Conservation (phyloP, 2,888 invertebrate species). For the Amphipyra tragopoginis region DNA sequence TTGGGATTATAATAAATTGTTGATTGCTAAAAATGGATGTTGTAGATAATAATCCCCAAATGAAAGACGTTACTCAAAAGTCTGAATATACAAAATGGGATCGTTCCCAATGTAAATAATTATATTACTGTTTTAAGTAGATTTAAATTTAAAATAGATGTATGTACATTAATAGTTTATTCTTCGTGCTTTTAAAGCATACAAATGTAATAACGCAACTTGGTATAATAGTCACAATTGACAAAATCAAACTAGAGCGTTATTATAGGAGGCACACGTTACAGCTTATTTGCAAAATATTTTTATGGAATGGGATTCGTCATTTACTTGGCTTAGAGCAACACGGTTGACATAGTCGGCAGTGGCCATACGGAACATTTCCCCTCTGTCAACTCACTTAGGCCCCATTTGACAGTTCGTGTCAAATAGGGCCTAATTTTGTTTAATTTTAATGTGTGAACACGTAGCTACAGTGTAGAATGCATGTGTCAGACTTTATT, state of each 20-base stretch:
- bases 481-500: no score
- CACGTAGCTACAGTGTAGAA: no score
- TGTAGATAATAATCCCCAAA: conserved; percentile 58
- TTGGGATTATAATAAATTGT: conserved; percentile 30
- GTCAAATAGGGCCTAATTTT: no score
- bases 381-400: no score
- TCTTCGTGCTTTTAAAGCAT: conserved; percentile 67
- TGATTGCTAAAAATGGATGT: conserved; percentile 34
- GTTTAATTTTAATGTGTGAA: no score
- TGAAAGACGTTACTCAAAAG: conserved; percentile 67
- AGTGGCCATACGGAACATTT: no score
- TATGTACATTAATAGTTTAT: conserved; percentile 48
- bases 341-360: no score
- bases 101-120: conserved; percentile 63
- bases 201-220: conserved; percentile 29
- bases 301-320: conserved; percentile 1
- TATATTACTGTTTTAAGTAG: conserved; percentile 60
- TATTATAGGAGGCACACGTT: conserved; percentile 10
- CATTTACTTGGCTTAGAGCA: no score
- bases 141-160: conserved; percentile 54
- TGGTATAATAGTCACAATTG: conserved; percentile 8
- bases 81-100: conserved; percentile 71
- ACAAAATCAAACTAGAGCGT: conserved; percentile 7
- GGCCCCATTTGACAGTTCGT: no score
- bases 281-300: neutral